Conservation (phyloP, 2,888 invertebrate species). For the Stramonita haemastoma region DNA sequence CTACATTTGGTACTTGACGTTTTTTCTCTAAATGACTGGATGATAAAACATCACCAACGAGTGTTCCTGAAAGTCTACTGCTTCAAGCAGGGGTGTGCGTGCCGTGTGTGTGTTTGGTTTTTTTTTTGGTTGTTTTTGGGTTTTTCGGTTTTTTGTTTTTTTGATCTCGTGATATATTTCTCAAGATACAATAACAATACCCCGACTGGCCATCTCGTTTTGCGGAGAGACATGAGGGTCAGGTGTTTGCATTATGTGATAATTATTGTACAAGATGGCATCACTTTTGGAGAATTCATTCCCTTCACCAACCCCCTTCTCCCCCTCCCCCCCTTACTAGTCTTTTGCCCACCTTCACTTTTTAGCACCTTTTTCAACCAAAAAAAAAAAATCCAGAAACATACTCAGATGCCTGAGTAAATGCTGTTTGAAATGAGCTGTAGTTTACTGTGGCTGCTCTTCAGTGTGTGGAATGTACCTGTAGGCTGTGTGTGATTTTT, state of each 20-base stretch:
- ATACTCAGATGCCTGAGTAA: background rate
- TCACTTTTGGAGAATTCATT: slow-evolving; percentile 24
- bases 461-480: background rate
- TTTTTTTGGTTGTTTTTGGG: background rate
- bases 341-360: background rate
- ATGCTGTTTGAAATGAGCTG: background rate
- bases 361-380: background rate
- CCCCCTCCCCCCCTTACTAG: background rate
- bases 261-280: slow-evolving; percentile 22
- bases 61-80: slow-evolving; percentile 27
- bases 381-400: background rate
- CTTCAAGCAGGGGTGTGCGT: background rate
- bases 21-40: slow-evolving; percentile 27
- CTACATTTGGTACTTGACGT: background rate
- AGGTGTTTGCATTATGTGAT: slow-evolving; percentile 29
- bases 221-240: slow-evolving; percentile 7
- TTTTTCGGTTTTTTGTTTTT: background rate
- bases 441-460: slow-evolving; percentile 6
- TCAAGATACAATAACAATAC: slow-evolving; percentile 6
- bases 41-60: slow-evolving; percentile 23
- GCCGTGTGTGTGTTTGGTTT: background rate
- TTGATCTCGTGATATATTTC: slow-evolving; percentile 29
- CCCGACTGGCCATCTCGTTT: slow-evolving; percentile 5
- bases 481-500: slow-evolving; percentile 8
- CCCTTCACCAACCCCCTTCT: slow-evolving; percentile 1